Evolutionary conservation across 1,140 invertebrate species (phyloP), one percentile per base, ranked within the genome.

Genomic region (Penaeus indicus): DNA sequence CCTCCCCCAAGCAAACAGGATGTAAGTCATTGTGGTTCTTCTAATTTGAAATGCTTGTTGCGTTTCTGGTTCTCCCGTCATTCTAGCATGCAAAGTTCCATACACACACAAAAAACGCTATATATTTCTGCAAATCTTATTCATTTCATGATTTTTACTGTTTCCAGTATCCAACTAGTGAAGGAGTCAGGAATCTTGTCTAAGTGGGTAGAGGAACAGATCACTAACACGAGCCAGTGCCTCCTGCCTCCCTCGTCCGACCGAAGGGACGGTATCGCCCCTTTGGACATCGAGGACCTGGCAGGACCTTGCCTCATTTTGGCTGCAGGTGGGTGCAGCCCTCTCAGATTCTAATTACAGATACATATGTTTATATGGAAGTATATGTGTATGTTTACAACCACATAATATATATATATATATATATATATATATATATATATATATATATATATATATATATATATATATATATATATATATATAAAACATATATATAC

Each of bases 171-270:
- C 61, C 77, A 25, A 22, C 18, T n/a, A 0, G 62, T 86, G 85
- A 86, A 86, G 27, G 85, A 86, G 38, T 63, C 85, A 1, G 85
- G 85, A 16, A 64, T 86, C 61, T 60, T 86, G 18, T n/a, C 78
- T 18, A 61, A 63, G 38, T 86, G 85, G 85, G 10, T 86, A 13
- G 77, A 32, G 13, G 62, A 21, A 0, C 25, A 79, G 19, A 79
- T 86, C 60, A 78, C 72, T 32, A 86, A 86, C 75, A 79, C 85
- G 42, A 79, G 60, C 60, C 85, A 86, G 60, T 86, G 85, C 13
- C 85, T 86, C 19, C 60, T 54, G 13, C 85, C 85, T 16, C 85
- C 85, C 54, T 62, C 85, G 32, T 61, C 75, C 18, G 85, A 79
- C 27, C 61, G 75, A 21, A 62, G 75, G 13, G 27, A 64, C 7